These are phyloP conservation scores for Ditula angustiorana DNA, from an alignment of 2,888 invertebrate species.

Conservation along the genomic window DNA sequence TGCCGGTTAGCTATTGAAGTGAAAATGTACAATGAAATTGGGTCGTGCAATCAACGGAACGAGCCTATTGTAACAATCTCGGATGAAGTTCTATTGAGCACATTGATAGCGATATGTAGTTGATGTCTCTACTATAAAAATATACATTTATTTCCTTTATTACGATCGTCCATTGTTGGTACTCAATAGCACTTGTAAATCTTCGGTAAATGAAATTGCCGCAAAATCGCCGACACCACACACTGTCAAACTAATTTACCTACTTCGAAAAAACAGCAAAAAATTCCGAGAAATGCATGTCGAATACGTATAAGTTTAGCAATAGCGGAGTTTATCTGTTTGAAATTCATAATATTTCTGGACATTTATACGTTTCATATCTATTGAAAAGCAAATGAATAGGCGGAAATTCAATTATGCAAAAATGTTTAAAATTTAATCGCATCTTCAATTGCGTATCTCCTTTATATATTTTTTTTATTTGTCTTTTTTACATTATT, in stretches of 20 bases:
- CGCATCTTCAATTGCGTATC: too few species aligned
- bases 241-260: too few species aligned
- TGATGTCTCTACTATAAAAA: constrained; percentile 27
- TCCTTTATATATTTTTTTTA: too few species aligned
- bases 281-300: neutral
- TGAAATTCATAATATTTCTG: too few species aligned
- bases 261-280: neutral
- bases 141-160: constrained; percentile 24
- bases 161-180: constrained; percentile 1
- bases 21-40: constrained; percentile 60
- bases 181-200: neutral
- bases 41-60: constrained; percentile 64
- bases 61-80: constrained; percentile 64
- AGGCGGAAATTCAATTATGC: too few species aligned
- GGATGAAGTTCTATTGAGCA: constrained; percentile 53
- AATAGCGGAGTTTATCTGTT: too few species aligned
- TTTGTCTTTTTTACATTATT: too few species aligned
- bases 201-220: neutral
- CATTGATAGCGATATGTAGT: constrained; percentile 47
- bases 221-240: neutral
- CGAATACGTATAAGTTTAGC: too few species aligned
- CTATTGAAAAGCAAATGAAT: too few species aligned
- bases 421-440: too few species aligned
- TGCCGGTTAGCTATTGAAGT: constrained; percentile 52
- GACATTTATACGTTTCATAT: too few species aligned